Conservation (phyloP, 1,140 invertebrate species). For the Fopius arisanus region DNA sequence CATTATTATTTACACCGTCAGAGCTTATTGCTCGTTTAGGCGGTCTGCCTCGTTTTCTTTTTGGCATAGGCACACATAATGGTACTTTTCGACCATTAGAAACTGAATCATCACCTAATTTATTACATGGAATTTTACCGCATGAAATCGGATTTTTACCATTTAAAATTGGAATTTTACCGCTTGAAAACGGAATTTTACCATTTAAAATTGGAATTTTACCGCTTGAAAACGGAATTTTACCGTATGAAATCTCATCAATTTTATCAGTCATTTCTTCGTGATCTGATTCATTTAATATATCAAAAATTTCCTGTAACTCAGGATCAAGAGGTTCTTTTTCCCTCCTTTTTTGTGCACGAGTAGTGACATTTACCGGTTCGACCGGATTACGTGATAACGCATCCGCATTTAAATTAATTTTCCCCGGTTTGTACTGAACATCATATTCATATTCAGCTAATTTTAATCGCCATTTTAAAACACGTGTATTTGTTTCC, state of each 20-base stretch:
- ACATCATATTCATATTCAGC: neutral
- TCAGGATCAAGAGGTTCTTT: neutral
- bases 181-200: neutral
- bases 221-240: too few species aligned
- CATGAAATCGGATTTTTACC: too few species aligned
- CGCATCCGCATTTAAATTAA: neutral
- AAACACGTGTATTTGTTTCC: neutral
- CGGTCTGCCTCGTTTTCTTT: slow-evolving; percentile 12
- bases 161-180: too few species aligned
- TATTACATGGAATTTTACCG: too few species aligned
- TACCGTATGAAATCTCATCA: too few species aligned
- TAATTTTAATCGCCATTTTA: slow-evolving; percentile 7
- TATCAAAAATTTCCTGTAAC: neutral
- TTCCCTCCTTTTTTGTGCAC: neutral
- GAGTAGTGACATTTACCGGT: neutral
- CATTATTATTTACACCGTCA: neutral
- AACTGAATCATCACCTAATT: too few species aligned
- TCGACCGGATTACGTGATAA: neutral
- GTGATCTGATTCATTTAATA: too few species aligned
- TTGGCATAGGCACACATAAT: too few species aligned
- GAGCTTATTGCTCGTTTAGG: neutral
- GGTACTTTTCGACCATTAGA: too few species aligned
- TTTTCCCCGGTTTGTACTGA: slow-evolving; percentile 11
- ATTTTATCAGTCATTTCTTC: too few species aligned
- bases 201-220: too few species aligned